Evolutionary conservation across 2,888 invertebrate genomes (phyloP).

Genomic region (Ectemnius continuus): DNA sequence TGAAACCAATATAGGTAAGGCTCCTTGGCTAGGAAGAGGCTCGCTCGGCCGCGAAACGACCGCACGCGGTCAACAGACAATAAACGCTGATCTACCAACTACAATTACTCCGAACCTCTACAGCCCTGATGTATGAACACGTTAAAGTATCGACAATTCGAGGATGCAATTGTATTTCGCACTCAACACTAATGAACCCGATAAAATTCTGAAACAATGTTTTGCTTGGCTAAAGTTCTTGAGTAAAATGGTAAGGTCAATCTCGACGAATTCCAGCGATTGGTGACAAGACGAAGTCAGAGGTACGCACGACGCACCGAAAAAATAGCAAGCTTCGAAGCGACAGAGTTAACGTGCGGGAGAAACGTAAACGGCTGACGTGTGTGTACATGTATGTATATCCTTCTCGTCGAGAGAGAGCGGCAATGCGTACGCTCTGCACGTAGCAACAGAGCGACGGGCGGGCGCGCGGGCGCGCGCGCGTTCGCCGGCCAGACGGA

Average conservation of each 20-base stretch:
- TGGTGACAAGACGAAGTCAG: too few species aligned
- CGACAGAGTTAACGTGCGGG: not conserved
- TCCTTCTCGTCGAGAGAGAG: not conserved
- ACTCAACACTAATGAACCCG: too few species aligned
- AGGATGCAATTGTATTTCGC: too few species aligned
- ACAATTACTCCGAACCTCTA: not conserved
- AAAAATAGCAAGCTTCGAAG: not conserved
- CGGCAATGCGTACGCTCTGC: not conserved
- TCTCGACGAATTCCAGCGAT: too few species aligned
- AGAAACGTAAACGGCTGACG: not conserved
- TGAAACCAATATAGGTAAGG: slow-evolving; percentile 52
- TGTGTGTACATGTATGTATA: not conserved
- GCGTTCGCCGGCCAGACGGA: not conserved
- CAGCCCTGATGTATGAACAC: too few species aligned
- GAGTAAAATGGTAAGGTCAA: too few species aligned
- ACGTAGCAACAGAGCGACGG: slow-evolving; percentile 3
- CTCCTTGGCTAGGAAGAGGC: slow-evolving; percentile 24
- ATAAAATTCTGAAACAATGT: too few species aligned
- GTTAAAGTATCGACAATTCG: too few species aligned
- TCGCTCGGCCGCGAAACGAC: slow-evolving; percentile 10
- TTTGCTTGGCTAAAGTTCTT: too few species aligned
- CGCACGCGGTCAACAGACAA: not conserved
- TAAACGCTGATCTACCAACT: not conserved
- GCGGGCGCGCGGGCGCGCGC: not conserved
- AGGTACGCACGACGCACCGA: not conserved